Base-by-base conservation (phyloP, 2,888 invertebrate genomes). In the Zelleria hepariella region DNA sequence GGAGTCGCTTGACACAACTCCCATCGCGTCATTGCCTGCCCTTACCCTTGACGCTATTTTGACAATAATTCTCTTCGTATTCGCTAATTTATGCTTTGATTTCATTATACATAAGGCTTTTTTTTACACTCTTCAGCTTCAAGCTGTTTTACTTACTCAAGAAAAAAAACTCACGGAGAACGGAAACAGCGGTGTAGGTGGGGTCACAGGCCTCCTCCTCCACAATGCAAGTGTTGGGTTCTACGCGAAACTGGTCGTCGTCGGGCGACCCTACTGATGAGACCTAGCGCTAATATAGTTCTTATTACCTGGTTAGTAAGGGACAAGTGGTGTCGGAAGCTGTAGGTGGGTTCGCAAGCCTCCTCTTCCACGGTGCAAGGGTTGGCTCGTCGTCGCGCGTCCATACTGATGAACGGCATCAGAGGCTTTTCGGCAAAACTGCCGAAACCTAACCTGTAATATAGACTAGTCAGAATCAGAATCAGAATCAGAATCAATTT, bases 141-240 rank as follows among this genome's bases (percentile, higher is more conserved):
- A n/a, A n/a, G n/a, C n/a, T n/a, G n/a, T n/a, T n/a, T n/a, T n/a
- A n/a, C n/a, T n/a, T n/a, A n/a, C n/a, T n/a, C n/a, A n/a, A n/a
- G n/a, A n/a, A n/a, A n/a, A n/a, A n/a, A n/a, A n/a, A n/a, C n/a
- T n/a, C n/a, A n/a, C n/a, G n/a, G n/a, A n/a, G n/a, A n/a, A 97
- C 91, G 91, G 76, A 94, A 97, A 57, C 94, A n/a, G n/a, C n/a
- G n/a, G n/a, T 93, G 75, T 96, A 97, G 0, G 96, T 94, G 0
- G 94, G 92, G 59, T 93, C 93, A 73, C 97, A 97, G 0, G 71
- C 77, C 25, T 88, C 79, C 26, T 90, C 86, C 58, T 91, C 88
- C 0, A 89, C 80, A 0, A 83, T 78, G 68, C 94, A 94, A 0
- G 94, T 94, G 77, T 94, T 93, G 0, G 86, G 77, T 1, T n/a